Base-by-base conservation (phyloP, 64 coral and sea anemone genomes). In the Dendronephthya gigantea region DNA sequence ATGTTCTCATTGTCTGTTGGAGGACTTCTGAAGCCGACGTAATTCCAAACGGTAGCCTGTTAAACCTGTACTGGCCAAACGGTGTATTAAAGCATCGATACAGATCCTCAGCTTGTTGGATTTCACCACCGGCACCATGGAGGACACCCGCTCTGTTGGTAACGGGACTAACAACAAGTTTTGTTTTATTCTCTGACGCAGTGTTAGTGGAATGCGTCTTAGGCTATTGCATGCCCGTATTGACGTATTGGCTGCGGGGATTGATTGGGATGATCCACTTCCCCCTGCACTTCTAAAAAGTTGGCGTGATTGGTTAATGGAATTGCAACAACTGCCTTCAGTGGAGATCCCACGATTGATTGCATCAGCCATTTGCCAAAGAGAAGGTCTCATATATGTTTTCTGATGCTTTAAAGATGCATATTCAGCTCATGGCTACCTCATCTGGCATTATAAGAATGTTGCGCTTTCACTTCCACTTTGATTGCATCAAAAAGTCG, bases 261-360 rank as follows among this genome's bases (percentile, higher is more conserved):
- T 86, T 86, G 84, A 86, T 65, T 86, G 84, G 84, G 84, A 86
- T 86, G 84, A 86, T n/a, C 84, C 84, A 86, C 50, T 86, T 31
- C 2, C 84, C 35, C 31, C 50, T 65, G 50, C 84, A 37, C 84
- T 86, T 86, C 40, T 86, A 66, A 32, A 86, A 31, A 50, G 55
- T 65, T 86, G 84, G 84, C 84, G 68, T n/a, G 68, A 86, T 65
- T 66, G 84, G 84, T 27, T 58, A 52, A 86, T 34, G 4, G 55
- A 86, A 35, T 86, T 86, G 68, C 84, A 35, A 27, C 84, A 65
- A 65, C 50, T 86, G 32, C 55, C 84, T 65, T 86, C 84, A 37
- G 16, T 86, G 16, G 84, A 86, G n/a, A n/a, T n/a, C n/a, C n/a
- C n/a, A n/a, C n/a, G n/a, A n/a, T n/a, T 48, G n/a, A 37, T 31